Percentiles rank a stretch among this genome's conserved stretches.
phyloP scores from a whole-genome alignment of 2,113 vertebrate genomes.

The Hoplias malabaricus region DNA sequence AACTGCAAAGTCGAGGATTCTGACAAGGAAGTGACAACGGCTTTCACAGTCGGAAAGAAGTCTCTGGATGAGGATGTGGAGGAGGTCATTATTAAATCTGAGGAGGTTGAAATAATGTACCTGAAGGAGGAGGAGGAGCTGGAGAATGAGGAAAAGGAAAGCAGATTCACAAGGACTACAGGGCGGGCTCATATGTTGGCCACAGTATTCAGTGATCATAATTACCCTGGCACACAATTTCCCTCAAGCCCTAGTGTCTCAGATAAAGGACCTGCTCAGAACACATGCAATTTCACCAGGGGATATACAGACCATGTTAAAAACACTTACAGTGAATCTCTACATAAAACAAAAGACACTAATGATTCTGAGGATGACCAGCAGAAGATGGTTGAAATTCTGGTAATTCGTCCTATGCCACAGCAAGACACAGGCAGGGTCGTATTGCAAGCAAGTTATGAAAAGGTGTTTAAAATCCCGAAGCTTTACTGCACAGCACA shows the following conservation, averaged over 20 bases:
- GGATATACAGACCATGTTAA: background rate
- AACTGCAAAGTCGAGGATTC: background rate
- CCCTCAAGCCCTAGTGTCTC: background rate
- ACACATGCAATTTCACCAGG: background rate
- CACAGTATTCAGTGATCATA: background rate
- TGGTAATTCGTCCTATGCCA: conserved; percentile 25
- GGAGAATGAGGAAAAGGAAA: background rate
- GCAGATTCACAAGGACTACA: background rate
- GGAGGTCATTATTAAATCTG: background rate
- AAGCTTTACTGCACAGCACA: too few relatives aligned
- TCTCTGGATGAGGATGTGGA: background rate
- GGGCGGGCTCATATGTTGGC: background rate
- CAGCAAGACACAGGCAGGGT: background rate
- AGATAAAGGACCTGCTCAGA: background rate
- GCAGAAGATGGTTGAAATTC: conserved; percentile 14
- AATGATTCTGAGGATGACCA: background rate
- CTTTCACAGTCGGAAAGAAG: background rate
- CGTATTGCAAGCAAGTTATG: too few relatives aligned
- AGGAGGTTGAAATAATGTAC: background rate
- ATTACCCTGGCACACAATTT: conserved; percentile 1
- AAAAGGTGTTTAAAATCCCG: too few relatives aligned
- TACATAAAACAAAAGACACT: background rate
- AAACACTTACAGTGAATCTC: background rate
- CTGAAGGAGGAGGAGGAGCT: conserved; percentile 3
- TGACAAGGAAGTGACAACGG: background rate